These are phyloP conservation scores for Simalia tracyae DNA, from an alignment of 2,797 vertebrate genomes.

Conservation along the genomic window DNA sequence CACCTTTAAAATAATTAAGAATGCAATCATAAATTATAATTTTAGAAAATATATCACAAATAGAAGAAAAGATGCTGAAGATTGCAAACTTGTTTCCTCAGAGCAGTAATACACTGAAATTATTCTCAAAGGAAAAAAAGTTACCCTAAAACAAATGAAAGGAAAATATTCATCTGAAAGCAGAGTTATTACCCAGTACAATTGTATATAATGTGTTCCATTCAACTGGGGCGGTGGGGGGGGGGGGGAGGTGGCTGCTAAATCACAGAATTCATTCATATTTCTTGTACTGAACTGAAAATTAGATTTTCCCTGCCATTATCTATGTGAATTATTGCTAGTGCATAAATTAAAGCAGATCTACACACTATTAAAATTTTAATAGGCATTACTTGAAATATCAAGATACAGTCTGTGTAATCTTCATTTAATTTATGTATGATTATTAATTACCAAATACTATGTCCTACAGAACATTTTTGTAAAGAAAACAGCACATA, in stretches of 20 bases:
- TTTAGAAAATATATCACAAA: not conserved
- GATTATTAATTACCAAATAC: not conserved
- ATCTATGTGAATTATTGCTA: not conserved
- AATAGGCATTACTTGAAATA: not conserved
- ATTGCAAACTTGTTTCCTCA: not conserved
- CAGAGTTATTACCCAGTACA: conserved; percentile 47
- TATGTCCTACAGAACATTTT: not conserved
- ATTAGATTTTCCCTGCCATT: not conserved
- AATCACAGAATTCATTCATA: not conserved
- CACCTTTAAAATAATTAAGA: not conserved
- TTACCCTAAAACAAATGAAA: not conserved
- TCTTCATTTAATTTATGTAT: not conserved
- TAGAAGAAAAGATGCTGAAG: not conserved
- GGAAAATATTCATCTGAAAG: conserved; percentile 26
- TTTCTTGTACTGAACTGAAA: not conserved
- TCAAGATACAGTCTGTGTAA: not conserved
- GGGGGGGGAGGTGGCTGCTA: not conserved
- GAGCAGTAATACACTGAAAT: not conserved
- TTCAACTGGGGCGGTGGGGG: conserved; percentile 17
- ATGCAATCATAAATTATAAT: not conserved
- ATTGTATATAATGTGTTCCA: conserved; percentile 5
- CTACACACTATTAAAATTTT: not conserved
- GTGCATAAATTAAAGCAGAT: not conserved
- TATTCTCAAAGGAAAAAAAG: conserved; percentile 21
- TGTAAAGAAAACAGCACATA: not conserved